These are phyloP conservation scores for Agapetus fuscipes DNA, from an alignment of 2,888 invertebrate genomes.

Conservation along the genomic window DNA sequence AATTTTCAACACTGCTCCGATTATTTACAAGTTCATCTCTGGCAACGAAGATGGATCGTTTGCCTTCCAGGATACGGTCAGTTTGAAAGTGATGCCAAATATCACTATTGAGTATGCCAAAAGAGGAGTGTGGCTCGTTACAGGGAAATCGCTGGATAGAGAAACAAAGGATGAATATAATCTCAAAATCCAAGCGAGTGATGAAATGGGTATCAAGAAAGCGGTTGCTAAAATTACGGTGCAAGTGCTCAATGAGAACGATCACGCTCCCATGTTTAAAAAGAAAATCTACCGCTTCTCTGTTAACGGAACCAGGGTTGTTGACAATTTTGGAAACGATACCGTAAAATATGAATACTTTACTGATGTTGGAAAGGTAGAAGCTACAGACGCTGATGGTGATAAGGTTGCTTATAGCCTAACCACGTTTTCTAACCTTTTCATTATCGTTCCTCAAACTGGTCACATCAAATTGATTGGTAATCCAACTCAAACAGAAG, in stretches of 20 bases:
- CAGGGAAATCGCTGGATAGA: slow-evolving; percentile 66
- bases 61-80: slow-evolving; percentile 54
- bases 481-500: slow-evolving; percentile 60
- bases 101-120: slow-evolving; percentile 46
- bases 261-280: slow-evolving; percentile 81
- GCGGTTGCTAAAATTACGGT: slow-evolving; percentile 71
- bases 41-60: slow-evolving; percentile 69
- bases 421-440: slow-evolving; percentile 67
- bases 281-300: slow-evolving; percentile 69
- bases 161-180: slow-evolving; percentile 64
- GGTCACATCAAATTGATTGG: slow-evolving; percentile 79
- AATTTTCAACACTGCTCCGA: slow-evolving; percentile 51
- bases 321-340: slow-evolving; percentile 50
- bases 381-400: slow-evolving; percentile 84
- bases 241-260: slow-evolving; percentile 78
- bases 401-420: slow-evolving; percentile 84
- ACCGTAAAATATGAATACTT: slow-evolving; percentile 65
- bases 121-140: slow-evolving; percentile 65
- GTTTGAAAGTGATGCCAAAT: slow-evolving; percentile 35
- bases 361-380: slow-evolving; percentile 73
- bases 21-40: slow-evolving; percentile 71
- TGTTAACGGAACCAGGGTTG: slow-evolving; percentile 51
- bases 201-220: slow-evolving; percentile 69
- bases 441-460: slow-evolving; percentile 87
- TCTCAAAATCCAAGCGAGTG: slow-evolving; percentile 70